A percentile compares a stretch with the other conserved stretches of the same genome.
phyloP scores from a whole-genome alignment of 2,113 vertebrate species.

The Carassius auratus region DNA sequence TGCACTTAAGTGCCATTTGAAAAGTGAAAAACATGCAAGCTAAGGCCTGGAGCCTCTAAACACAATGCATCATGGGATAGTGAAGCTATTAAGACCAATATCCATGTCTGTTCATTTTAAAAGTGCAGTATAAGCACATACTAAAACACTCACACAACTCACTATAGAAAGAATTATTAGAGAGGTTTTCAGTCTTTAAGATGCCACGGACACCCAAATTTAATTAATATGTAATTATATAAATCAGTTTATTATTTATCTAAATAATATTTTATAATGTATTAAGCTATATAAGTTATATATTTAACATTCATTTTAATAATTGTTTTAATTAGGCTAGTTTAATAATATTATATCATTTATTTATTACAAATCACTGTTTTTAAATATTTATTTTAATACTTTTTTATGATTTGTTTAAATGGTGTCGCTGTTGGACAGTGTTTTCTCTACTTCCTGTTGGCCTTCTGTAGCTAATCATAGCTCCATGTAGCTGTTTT shows the following conservation, averaged over 20 bases:
- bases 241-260: no score
- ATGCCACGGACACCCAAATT: not conserved
- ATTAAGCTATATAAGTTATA: not conserved
- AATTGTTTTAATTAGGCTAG: not conserved
- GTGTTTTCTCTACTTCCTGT: no score
- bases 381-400: not conserved
- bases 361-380: not conserved
- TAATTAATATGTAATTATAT: no score
- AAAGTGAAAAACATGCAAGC: constrained; percentile 36
- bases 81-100: not conserved
- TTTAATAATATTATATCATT: not conserved
- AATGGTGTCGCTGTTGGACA: no score
- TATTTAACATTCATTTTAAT: not conserved
- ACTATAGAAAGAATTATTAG: not conserved
- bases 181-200: not conserved
- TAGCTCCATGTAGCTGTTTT: no score
- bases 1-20: constrained; percentile 26
- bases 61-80: constrained; percentile 15
- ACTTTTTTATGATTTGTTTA: not conserved
- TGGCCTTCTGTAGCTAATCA: no score
- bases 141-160: not conserved
- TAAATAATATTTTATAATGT: no score
- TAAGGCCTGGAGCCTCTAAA: constrained; percentile 17
- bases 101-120: not conserved
- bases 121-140: not conserved